Evolutionary conservation across 2,888 invertebrate species (phyloP), one percentile per base, ranked within the genome.

Genomic region (Campopleginae sp.): DNA sequence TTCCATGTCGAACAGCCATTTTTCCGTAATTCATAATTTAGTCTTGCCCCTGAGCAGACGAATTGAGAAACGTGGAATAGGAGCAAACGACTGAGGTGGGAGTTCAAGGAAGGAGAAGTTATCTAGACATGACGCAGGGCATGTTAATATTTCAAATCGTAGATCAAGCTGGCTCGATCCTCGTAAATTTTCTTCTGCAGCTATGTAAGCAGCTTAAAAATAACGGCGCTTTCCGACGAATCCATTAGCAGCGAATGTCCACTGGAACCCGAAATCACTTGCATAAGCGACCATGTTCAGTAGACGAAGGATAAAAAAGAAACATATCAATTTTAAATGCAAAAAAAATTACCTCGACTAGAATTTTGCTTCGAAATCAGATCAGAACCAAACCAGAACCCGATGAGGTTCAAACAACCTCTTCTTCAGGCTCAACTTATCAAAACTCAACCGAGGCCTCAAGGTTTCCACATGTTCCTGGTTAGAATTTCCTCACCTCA

Each of bases 171-270:
- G 81, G 75, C 71, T 84, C 85, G 82, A 44, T 48, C 38, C 77
- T 74, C 81, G 88, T 88, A 89, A 89, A 90, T 91, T 88, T 86
- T 86, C 83, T 86, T 88, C 78, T 85, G 70, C 74, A 84, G 80
- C 79, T 86, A 84, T 89, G 46, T 78, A 90, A 91, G 91, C 89
- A 85, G 91, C 91, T 91, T 90, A 90, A 89, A 90, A 87, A 90
- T 90, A 89, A 89, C 88, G 88, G 86, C 68, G 77, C 86, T 75
- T 70, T 78, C 80, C 54, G 74, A 42, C 33, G 46, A 75, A 48
- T 63, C 42, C 27, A 54, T 70, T 23, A 7, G 23, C 27, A 10
- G 44, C 1, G 10, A 61, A 70, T 58, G 58, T n/a, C n/a, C 33
- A 14, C 61, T 5, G n/a, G 3, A 14, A 19, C 38, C 17, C n/a